Percentiles rank a stretch among this genome's conserved stretches.
Evolutionary conservation across 1,140 invertebrate species (phyloP).

Genomic region (Zaprionus camerounensis): DNA sequence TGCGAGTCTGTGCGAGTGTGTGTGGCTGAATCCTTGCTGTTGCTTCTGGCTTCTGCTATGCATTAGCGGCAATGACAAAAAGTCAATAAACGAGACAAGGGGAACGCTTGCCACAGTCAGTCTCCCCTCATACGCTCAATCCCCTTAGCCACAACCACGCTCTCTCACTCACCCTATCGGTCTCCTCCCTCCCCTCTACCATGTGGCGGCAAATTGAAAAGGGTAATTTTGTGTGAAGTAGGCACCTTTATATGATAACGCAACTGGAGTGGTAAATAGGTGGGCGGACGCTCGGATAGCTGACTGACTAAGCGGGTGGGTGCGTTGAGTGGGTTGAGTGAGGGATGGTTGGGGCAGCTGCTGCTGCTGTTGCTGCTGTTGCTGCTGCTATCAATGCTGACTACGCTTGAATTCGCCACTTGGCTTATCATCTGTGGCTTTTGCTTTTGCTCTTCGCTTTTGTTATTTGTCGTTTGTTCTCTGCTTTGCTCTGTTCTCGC

Average conservation of each 20-base stretch:
- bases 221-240: constrained; percentile 84
- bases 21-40: constrained; percentile 27
- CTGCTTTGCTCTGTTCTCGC: constrained; percentile 15
- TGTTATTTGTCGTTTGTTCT: constrained; percentile 57
- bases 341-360: constrained; percentile 5
- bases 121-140: not conserved
- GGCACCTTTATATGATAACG: constrained; percentile 69
- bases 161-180: not conserved
- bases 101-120: constrained; percentile 34
- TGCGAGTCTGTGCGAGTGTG: constrained; percentile 18
- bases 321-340: not conserved
- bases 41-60: constrained; percentile 58
- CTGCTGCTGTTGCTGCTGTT: not conserved
- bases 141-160: too few relatives aligned
- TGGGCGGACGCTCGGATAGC: not conserved
- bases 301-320: not conserved
- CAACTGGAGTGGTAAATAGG: not conserved
- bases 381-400: constrained; percentile 74
- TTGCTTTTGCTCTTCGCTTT: constrained; percentile 46
- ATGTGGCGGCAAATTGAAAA: constrained; percentile 73
- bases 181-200: not conserved
- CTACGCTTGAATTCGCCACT: constrained; percentile 81
- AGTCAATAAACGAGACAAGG: constrained; percentile 74
- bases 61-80: constrained; percentile 81
- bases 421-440: constrained; percentile 70